Percentiles rank a stretch among this genome's conserved stretches.
Conservation (phyloP, 2,113 vertebrate species). For the Illadopsis cleaveri region DNA sequence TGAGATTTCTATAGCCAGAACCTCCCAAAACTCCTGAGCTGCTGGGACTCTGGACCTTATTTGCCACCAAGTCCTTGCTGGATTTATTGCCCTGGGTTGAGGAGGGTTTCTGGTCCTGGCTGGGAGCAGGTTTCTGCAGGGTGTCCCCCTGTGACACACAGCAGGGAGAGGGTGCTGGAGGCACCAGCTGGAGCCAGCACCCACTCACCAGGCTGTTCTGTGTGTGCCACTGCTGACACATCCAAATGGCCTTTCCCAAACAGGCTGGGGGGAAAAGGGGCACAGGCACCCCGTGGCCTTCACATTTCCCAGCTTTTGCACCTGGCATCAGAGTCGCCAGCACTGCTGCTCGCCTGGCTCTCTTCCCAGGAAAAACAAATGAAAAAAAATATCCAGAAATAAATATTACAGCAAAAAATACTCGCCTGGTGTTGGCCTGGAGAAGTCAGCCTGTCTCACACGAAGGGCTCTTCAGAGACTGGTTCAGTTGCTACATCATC, state of each 20-base stretch:
- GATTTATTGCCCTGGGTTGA: not conserved
- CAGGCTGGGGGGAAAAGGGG: not conserved
- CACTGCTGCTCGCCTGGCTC: not conserved
- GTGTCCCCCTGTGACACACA: not conserved
- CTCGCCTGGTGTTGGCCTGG: not conserved
- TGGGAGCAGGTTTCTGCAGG: not conserved
- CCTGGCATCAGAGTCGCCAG: accelerated
- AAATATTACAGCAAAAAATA: not conserved
- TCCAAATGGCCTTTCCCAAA: not conserved
- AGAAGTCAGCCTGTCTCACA: not conserved
- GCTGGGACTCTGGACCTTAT: not conserved
- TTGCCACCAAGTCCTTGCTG: not conserved
- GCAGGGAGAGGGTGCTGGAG: not conserved
- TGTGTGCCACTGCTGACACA: not conserved
- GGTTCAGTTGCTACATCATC: not conserved
- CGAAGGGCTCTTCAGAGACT: accelerated
- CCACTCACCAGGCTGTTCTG: not conserved
- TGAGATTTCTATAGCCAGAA: accelerated
- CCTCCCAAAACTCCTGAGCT: not conserved
- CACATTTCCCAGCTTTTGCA: not conserved
- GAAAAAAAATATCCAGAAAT: not conserved
- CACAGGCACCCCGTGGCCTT: accelerated
- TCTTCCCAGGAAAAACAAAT: not conserved
- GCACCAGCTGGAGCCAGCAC: not conserved
- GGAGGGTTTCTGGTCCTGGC: not conserved